These are phyloP conservation scores for Eunapius fragilis DNA, from an alignment of 37 sponge, comb jelly and placozoan genomes.

Conservation along the genomic window DNA sequence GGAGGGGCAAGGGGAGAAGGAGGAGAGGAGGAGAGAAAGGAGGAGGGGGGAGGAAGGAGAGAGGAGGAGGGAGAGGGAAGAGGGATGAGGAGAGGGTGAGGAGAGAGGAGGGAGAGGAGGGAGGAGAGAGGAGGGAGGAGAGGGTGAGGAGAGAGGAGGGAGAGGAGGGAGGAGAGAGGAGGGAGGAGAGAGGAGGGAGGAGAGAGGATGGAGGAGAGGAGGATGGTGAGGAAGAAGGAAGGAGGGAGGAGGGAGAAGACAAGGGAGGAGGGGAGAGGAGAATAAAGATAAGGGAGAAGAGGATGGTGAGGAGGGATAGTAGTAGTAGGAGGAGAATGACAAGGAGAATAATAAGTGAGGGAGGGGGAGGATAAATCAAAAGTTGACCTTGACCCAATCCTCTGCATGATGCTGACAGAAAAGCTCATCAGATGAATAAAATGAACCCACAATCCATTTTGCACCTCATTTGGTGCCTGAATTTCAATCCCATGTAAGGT, in stretches of 20 bases:
- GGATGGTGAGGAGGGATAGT: too few relatives aligned
- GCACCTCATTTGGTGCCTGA: not conserved
- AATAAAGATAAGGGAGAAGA: too few relatives aligned
- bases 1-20: not conserved
- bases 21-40: not conserved
- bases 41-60: not conserved
- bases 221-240: too few relatives aligned
- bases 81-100: not conserved
- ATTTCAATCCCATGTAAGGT: not conserved
- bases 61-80: not conserved
- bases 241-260: too few relatives aligned
- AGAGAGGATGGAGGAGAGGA: too few relatives aligned
- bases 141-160: not conserved
- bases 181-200: not conserved
- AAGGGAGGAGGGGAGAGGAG: too few relatives aligned
- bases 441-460: not conserved
- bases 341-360: not conserved
- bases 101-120: too few relatives aligned
- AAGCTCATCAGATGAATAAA: not conserved
- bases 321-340: too few relatives aligned
- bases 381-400: constrained; percentile 1
- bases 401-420: not conserved
- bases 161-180: constrained; percentile 1
- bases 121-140: too few relatives aligned
- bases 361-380: not conserved